Percentiles rank a stretch among this genome's conserved stretches.
phyloP scores from a whole-genome alignment of 1,140 invertebrate species.

The Pectinophora gossypiella region DNA sequence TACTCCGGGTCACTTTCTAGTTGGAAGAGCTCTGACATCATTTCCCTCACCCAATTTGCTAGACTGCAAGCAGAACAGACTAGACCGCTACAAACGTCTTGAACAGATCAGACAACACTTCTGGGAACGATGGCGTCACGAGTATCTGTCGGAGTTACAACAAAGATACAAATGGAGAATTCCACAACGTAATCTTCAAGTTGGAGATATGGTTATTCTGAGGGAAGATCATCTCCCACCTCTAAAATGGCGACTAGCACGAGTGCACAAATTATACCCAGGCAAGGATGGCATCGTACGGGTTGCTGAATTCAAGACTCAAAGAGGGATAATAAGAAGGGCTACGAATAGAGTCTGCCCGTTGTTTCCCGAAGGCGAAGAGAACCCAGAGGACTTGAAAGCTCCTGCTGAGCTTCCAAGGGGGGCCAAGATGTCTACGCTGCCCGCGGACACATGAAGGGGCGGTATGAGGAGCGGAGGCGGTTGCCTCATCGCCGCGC shows the following conservation, averaged over 20 bases:
- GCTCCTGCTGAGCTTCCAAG: no score
- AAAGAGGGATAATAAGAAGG: not conserved
- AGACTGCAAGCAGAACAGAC: not conserved
- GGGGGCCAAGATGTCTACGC: no score
- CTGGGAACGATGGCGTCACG: conserved; percentile 6
- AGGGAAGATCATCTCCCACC: conserved; percentile 39
- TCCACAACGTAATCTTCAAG: conserved; percentile 6
- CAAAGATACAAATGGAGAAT: conserved; percentile 2
- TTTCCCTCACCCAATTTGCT: conserved; percentile 1
- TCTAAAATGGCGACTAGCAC: conserved; percentile 30
- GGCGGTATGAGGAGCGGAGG: no score
- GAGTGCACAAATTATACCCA: conserved; percentile 25
- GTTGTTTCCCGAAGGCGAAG: not conserved
- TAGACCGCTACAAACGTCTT: conserved; percentile 8
- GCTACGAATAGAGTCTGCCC: not conserved
- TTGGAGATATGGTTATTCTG: conserved; percentile 36
- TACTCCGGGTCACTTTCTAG: conserved; percentile 16
- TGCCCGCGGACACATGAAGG: no score
- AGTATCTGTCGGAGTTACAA: conserved; percentile 6
- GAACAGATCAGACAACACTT: conserved; percentile 13
- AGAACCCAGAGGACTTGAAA: no score
- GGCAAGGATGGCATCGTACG: conserved; percentile 34
- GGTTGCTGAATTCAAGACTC: conserved; percentile 9
- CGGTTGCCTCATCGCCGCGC: no score
- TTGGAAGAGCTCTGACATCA: conserved; percentile 13